phyloP scores from a whole-genome alignment of 2,113 vertebrate species.

The Apteryx owenii region DNA sequence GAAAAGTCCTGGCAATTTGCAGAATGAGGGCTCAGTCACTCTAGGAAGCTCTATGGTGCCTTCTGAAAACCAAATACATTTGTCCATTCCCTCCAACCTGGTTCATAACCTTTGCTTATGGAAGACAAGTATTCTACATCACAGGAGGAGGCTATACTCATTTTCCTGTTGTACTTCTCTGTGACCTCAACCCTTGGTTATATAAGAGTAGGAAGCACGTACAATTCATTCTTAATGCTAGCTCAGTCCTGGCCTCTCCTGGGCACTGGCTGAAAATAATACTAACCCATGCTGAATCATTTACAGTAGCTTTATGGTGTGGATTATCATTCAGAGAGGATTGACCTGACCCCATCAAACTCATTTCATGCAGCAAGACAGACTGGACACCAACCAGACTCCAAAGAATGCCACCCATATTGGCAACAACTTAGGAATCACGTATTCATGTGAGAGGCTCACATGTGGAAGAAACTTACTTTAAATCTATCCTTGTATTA shows the following conservation, averaged over 20 bases:
- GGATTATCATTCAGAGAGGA: constrained; percentile 50
- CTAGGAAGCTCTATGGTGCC: not conserved
- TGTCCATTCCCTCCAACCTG: not conserved
- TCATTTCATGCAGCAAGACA: constrained; percentile 23
- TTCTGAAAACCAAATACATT: constrained; percentile 14
- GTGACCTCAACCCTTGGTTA: constrained; percentile 14
- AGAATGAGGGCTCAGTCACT: not conserved
- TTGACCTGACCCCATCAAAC: constrained; percentile 28
- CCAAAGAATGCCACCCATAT: constrained; percentile 6
- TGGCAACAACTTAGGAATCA: constrained; percentile 1
- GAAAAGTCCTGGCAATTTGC: not conserved
- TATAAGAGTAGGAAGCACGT: constrained; percentile 21
- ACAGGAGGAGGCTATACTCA: not conserved
- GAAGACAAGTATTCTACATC: not conserved
- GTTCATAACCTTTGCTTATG: not conserved
- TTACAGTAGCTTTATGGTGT: constrained; percentile 51
- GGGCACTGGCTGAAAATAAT: constrained; percentile 72
- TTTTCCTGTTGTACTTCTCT: not conserved
- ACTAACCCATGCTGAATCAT: constrained; percentile 55
- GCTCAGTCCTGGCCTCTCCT: constrained; percentile 73
- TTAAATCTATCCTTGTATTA: constrained; percentile 25
- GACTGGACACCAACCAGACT: not conserved
- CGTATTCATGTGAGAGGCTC: not conserved
- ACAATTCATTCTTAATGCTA: constrained; percentile 42
- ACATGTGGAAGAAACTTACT: not conserved